These are phyloP conservation scores for Trichomycterus rosablanca DNA, from an alignment of 2,113 vertebrate genomes.

Conservation along the genomic window DNA sequence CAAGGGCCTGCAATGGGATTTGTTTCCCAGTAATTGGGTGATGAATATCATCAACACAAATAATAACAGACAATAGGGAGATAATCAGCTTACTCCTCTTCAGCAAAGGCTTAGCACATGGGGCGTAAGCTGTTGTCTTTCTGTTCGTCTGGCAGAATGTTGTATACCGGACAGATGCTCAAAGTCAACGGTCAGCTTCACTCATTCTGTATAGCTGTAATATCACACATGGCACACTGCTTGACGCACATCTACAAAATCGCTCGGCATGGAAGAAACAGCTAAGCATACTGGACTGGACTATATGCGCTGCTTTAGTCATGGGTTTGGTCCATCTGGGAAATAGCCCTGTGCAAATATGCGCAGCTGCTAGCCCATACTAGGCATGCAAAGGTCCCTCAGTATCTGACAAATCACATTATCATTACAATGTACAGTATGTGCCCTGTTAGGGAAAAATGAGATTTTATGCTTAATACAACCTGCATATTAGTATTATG, in stretches of 20 bases:
- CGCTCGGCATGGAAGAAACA: neutral
- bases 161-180: slow-evolving; percentile 16
- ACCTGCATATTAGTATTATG: too few relatives aligned
- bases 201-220: slow-evolving; percentile 25
- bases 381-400: slow-evolving; percentile 27
- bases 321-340: slow-evolving; percentile 3
- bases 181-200: slow-evolving; percentile 26
- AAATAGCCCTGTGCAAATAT: slow-evolving; percentile 21
- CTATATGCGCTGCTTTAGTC: slow-evolving; percentile 7
- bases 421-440: slow-evolving; percentile 16
- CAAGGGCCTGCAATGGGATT: too few relatives aligned
- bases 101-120: slow-evolving; percentile 22
- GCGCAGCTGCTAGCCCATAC: slow-evolving; percentile 31
- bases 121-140: slow-evolving; percentile 21
- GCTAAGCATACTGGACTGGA: slow-evolving; percentile 1
- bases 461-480: too few relatives aligned
- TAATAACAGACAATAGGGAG: neutral
- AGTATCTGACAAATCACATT: slow-evolving; percentile 28
- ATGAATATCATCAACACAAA: too few relatives aligned
- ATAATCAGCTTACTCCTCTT: neutral
- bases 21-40: too few relatives aligned
- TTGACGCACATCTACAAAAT: slow-evolving; percentile 15
- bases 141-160: neutral
- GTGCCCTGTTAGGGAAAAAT: too few relatives aligned
- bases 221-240: slow-evolving; percentile 16